Conservation (phyloP, 2,113 vertebrate genomes). For the Conger conger region DNA sequence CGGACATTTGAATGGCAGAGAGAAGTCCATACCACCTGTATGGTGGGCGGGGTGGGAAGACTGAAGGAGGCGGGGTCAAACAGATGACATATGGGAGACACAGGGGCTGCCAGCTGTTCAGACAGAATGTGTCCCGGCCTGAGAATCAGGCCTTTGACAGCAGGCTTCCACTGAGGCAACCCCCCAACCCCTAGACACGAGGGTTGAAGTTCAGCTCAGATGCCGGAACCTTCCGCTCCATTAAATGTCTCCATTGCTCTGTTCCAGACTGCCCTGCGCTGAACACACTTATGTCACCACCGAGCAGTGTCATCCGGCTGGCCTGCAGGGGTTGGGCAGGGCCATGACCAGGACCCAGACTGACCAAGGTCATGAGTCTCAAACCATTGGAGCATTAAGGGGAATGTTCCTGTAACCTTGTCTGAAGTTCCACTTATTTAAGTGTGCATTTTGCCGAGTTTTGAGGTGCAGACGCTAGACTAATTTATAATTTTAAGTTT, state of each 20-base stretch:
- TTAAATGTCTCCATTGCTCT: neutral
- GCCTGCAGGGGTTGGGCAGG: neutral
- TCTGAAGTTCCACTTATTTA: too few relatives aligned
- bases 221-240: constrained; percentile 19
- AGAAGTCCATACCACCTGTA: constrained; percentile 4
- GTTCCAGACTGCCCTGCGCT: too few relatives aligned
- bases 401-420: too few relatives aligned
- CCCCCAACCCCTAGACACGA: constrained; percentile 16
- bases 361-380: too few relatives aligned
- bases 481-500: too few relatives aligned
- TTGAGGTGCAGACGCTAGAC: too few relatives aligned
- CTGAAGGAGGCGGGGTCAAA: neutral
- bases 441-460: too few relatives aligned
- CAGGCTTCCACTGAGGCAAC: constrained; percentile 17
- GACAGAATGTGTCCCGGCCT: constrained; percentile 30
- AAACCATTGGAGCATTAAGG: too few relatives aligned
- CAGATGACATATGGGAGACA: constrained; percentile 39
- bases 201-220: neutral
- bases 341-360: too few relatives aligned
- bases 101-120: constrained; percentile 53
- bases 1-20: neutral
- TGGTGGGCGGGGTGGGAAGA: neutral
- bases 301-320: neutral
- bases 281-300: neutral
- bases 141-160: constrained; percentile 21